A percentile compares a stretch with the other conserved stretches of the same genome.
Evolutionary conservation across 2,797 vertebrate genomes (phyloP).

Genomic region (Acipenser ruthenus): DNA sequence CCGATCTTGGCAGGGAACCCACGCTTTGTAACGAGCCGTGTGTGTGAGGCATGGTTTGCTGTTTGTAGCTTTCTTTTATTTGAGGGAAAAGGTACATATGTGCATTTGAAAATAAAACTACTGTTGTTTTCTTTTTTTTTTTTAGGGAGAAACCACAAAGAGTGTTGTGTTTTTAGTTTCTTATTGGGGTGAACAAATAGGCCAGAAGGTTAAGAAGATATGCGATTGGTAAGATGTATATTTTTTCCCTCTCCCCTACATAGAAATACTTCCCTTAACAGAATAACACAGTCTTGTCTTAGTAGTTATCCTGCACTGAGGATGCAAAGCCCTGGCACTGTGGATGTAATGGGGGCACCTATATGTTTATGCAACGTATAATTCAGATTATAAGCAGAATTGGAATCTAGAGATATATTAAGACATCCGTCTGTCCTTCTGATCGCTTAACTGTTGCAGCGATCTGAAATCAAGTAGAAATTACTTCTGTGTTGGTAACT

Average conservation of each 20-base stretch:
- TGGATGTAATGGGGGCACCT: too few species aligned
- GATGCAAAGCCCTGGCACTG: too few species aligned
- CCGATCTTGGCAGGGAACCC: not conserved
- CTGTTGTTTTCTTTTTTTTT: constrained; percentile 17
- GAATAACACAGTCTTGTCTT: too few species aligned
- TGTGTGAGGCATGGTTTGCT: not conserved
- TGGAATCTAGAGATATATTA: too few species aligned
- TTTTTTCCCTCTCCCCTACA: not conserved
- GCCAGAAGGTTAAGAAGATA: constrained; percentile 96
- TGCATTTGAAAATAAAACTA: not conserved
- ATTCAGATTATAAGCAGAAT: too few species aligned
- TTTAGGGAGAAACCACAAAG: constrained; percentile 77
- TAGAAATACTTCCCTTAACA: too few species aligned
- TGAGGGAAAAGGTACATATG: not conserved
- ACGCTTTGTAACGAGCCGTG: too few species aligned
- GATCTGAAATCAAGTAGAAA: too few species aligned
- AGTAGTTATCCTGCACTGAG: too few species aligned
- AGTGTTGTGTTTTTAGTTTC: constrained; percentile 90
- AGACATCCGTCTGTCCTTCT: too few species aligned
- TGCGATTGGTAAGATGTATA: constrained; percentile 81
- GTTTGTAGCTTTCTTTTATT: constrained; percentile 18
- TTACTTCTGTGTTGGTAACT: not conserved
- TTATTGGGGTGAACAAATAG: constrained; percentile 97
- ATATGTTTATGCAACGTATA: too few species aligned
- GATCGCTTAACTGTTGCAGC: too few species aligned